Evolutionary conservation across 2,113 vertebrate species (phyloP), one percentile per base, ranked within the genome.

Genomic region (Oryzias melastigma): DNA sequence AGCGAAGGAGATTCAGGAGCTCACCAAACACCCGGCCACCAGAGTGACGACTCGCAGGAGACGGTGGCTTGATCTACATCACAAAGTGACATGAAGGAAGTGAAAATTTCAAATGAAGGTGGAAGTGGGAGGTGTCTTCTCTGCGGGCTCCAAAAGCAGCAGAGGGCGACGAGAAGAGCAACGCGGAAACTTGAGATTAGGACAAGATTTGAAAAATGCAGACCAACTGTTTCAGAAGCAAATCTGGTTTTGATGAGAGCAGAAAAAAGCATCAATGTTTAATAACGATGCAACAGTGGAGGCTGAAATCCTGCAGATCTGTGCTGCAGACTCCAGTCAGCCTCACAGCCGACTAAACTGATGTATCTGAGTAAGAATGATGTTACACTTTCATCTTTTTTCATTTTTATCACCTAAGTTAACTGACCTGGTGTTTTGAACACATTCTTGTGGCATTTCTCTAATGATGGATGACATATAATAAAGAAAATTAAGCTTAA

Each of bases 81-180:
- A 82, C 61, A 61, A 57, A 73, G 63, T 16, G 49, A 71, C 76
- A 73, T 53, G 48, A 78, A 90, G 91, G 91, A 92, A 92, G 90
- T 91, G 85, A 89, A 76, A 85, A 52, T 75, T 85, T 80, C 48
- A 68, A 69, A 78, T 44, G 71, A 58, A 76, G 73, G 82, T 90
- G 87, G 82, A 87, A 88, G 82, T 88, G 86, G 91, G 90, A 85
- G 89, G 89, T 52, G 84, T 65, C 85, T 67, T 3, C 14, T 41
- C 41, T 60, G 14, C 13, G 24, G 43, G 44, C 51, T 46, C 46
- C 20, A 64, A 65, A 49, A 57, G 49, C 16, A 51, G 56, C 60
- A 75, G 46, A 68, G 14, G 44, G 7, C 41, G 42, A 52, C 24
- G n/a, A 1, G 6, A 54, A 29, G 20, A 7, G 13, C 24, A 51